phyloP scores from a whole-genome alignment of 1,140 invertebrate genomes.

The Phortica variegata region DNA sequence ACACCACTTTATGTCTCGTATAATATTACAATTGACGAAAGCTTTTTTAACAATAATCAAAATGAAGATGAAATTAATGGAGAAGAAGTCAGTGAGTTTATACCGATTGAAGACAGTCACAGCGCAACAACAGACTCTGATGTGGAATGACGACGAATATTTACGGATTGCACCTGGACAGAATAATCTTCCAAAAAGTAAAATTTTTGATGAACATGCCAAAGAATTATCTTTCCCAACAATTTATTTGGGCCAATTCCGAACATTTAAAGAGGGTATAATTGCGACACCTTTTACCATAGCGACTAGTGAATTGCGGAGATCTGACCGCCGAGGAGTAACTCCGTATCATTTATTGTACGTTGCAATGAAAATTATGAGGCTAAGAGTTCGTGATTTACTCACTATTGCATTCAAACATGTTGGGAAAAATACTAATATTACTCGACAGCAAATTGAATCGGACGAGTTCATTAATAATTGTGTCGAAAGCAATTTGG shows the following conservation, averaged over 20 bases:
- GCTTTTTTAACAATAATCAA: neutral
- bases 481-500: slow-evolving; percentile 11
- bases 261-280: slow-evolving; percentile 30
- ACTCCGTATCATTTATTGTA: slow-evolving; percentile 17
- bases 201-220: slow-evolving; percentile 35
- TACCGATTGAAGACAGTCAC: slow-evolving; percentile 28
- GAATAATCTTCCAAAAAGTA: slow-evolving; percentile 20
- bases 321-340: slow-evolving; percentile 11
- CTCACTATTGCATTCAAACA: slow-evolving; percentile 28
- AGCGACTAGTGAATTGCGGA: slow-evolving; percentile 10
- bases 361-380: slow-evolving; percentile 16
- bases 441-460: slow-evolving; percentile 32
- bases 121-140: slow-evolving; percentile 42
- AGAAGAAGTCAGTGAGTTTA: slow-evolving; percentile 29
- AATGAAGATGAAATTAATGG: neutral
- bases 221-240: slow-evolving; percentile 53
- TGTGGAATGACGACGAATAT: slow-evolving; percentile 44
- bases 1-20: slow-evolving; percentile 6
- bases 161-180: slow-evolving; percentile 39
- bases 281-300: neutral
- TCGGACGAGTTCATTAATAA: slow-evolving; percentile 26
- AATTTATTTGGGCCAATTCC: slow-evolving; percentile 46
- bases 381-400: neutral
- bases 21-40: slow-evolving; percentile 4
- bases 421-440: slow-evolving; percentile 20